A percentile compares a stretch with the other conserved stretches of the same genome.
phyloP scores from a whole-genome alignment of 1,140 invertebrate species.

The Oedothorax gibbosus region DNA sequence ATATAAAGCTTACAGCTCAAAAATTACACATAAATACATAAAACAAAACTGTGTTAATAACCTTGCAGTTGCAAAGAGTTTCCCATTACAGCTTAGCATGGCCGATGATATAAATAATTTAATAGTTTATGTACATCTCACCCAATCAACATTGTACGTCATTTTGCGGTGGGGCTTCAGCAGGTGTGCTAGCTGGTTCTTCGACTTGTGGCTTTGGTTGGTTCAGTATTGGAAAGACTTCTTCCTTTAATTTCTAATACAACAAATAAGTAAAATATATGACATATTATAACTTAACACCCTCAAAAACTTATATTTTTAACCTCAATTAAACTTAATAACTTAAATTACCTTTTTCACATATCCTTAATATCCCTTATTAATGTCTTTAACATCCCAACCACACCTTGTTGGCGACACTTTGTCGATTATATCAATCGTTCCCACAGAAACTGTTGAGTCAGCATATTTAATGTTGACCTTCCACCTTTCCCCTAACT shows the following conservation, averaged over 20 bases:
- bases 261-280: not conserved
- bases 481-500: no score
- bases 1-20: no score
- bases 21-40: not conserved
- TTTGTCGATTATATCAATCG: no score
- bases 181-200: slow-evolving; percentile 65
- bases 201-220: slow-evolving; percentile 85
- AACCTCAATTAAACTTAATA: no score
- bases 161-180: not conserved
- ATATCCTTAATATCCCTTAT: no score
- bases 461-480: no score
- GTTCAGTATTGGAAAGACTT: slow-evolving; percentile 80
- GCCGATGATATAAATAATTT: slow-evolving; percentile 14
- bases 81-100: not conserved
- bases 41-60: not conserved
- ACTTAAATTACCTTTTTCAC: no score
- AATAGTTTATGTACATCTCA: slow-evolving; percentile 21
- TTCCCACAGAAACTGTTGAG: no score
- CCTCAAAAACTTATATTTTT: no score
- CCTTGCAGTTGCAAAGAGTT: not conserved
- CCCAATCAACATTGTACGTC: not conserved
- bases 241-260: slow-evolving; percentile 76
- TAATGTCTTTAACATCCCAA: no score
- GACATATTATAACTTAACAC: no score
- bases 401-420: no score